phyloP scores from a whole-genome alignment of 2,888 invertebrate genomes.

The Synergus laeviventris region DNA sequence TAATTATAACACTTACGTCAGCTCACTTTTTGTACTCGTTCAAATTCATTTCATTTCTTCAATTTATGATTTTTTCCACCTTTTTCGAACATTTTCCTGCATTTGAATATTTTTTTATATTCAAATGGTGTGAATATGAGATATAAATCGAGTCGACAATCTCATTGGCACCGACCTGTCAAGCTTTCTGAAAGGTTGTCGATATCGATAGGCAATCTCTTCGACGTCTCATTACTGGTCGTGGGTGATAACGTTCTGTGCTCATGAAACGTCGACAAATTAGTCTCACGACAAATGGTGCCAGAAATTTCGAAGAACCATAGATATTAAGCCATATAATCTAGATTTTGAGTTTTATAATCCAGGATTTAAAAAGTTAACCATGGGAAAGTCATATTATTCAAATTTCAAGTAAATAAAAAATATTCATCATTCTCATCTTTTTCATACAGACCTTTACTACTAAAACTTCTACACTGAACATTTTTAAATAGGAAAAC shows the following conservation, averaged over 20 bases:
- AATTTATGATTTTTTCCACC: neutral
- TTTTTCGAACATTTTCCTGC: neutral
- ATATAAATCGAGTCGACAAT: slow-evolving; percentile 33
- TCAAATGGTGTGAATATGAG: neutral
- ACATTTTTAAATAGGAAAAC: too few relatives aligned
- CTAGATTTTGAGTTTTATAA: too few relatives aligned
- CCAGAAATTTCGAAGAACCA: neutral
- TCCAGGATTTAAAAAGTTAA: too few relatives aligned
- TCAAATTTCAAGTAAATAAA: neutral
- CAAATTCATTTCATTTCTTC: neutral
- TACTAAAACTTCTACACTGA: too few relatives aligned
- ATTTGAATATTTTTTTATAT: neutral
- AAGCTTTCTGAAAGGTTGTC: slow-evolving; percentile 32
- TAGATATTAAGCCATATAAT: too few relatives aligned
- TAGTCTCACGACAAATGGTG: slow-evolving; percentile 27
- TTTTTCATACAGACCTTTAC: too few relatives aligned
- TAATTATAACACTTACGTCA: slow-evolving; percentile 10
- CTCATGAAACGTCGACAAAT: slow-evolving; percentile 30
- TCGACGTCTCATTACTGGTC: slow-evolving; percentile 16
- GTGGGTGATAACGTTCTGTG: slow-evolving; percentile 33
- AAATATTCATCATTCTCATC: too few relatives aligned
- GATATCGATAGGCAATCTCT: slow-evolving; percentile 30
- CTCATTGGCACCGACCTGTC: slow-evolving; percentile 24
- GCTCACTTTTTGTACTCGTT: neutral
- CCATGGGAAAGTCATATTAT: neutral